Evolutionary conservation across 2,888 invertebrate species (phyloP), one percentile per base, ranked within the genome.

Genomic region (Atethmia centrago): DNA sequence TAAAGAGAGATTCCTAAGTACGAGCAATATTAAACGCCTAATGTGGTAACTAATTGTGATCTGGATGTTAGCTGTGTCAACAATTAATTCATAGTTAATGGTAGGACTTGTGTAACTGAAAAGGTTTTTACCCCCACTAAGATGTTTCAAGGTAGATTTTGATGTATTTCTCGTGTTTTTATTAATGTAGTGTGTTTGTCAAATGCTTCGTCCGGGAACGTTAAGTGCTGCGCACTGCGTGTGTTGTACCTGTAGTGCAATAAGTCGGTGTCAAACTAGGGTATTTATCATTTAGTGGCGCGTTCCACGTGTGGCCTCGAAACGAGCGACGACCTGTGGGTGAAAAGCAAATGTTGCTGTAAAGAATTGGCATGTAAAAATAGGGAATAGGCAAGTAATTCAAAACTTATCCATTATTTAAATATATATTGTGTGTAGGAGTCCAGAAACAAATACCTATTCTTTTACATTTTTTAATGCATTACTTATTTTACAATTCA

Each of bases 191-290:
- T 61, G 49, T 74, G 71, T 77, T 59, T 73, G 77, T 87, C 75
- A 74, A 85, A 87, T 83, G 87, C 36, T 83, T 85, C 71, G 77
- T 64, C 58, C n/a, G 76, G 28, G 73, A 69, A 76, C 47, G 42
- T 63, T 42, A 62, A 56, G n/a, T 75, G 55, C 45, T 71, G 80
- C 40, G 73, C 80, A 79, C 74, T 71, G 74, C 62, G 55, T 67
- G 82, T 86, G 82, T 84, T 72, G 74, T 73, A 80, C 78, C 79
- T 85, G 77, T 82, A 87, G 87, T 87, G 89, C 87, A 88, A 87
- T 90, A 88, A 89, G 79, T 87, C 81, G 82, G 93, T 94, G 93
- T 93, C 94, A 93, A 93, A 94, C 87, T 93, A 93, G 91, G 88
- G 87, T 92, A 92, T 89, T 86, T 88, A 88, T 84, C 77, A 56